Evolutionary conservation across 1,140 invertebrate species (phyloP).

Genomic region (Euura saliciscinereae): DNA sequence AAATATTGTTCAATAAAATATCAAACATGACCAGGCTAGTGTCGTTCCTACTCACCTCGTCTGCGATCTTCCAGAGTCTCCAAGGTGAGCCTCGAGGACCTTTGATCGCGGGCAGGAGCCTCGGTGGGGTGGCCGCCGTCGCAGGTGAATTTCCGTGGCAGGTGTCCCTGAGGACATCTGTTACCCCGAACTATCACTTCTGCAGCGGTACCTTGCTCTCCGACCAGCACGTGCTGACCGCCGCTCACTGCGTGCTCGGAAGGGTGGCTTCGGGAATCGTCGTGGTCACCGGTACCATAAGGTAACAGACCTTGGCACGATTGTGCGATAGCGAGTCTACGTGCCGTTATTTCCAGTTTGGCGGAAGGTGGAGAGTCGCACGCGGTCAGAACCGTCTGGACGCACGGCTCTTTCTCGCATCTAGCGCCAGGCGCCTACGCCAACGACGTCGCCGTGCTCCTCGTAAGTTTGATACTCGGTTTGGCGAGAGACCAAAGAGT

Average conservation of each 20-base stretch:
- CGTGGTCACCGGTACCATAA: background rate
- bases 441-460: slow-evolving; percentile 23
- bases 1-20: too few relatives aligned
- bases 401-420: slow-evolving; percentile 6
- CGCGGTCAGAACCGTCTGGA: background rate
- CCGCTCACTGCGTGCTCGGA: slow-evolving; percentile 71
- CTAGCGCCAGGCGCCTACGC: background rate
- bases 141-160: slow-evolving; percentile 6
- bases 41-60: too few relatives aligned
- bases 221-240: slow-evolving; percentile 73
- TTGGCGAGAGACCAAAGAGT: too few relatives aligned
- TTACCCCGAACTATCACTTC: slow-evolving; percentile 42
- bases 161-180: background rate
- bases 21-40: too few relatives aligned
- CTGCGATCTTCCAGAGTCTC: background rate
- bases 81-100: background rate
- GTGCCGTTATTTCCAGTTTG: background rate
- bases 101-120: background rate
- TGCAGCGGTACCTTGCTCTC: slow-evolving; percentile 79
- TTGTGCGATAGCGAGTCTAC: background rate
- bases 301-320: background rate
- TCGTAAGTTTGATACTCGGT: slow-evolving; percentile 13
- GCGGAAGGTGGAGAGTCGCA: slow-evolving; percentile 10
- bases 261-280: background rate
- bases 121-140: background rate